Percentiles rank a stretch among this genome's conserved stretches.
phyloP scores from a whole-genome alignment of 2,797 vertebrate genomes.

The Phrynocephalus vlangalii region DNA sequence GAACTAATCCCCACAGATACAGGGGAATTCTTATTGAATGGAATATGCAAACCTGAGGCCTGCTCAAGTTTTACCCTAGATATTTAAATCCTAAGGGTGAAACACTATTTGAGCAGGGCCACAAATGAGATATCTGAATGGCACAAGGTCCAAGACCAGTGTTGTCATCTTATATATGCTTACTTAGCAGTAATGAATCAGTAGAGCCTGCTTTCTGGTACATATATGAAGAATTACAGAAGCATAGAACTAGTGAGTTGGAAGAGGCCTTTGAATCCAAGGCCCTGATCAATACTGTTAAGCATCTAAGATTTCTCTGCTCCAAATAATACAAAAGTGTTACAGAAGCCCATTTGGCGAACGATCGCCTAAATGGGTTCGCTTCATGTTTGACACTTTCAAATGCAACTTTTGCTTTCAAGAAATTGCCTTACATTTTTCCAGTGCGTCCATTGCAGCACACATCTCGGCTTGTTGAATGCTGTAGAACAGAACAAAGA shows the following conservation, averaged over 20 bases:
- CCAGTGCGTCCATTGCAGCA: constrained; percentile 96
- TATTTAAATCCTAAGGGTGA: background rate
- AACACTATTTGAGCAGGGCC: background rate
- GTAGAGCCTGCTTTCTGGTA: background rate
- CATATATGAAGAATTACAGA: too few relatives aligned
- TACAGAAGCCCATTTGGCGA: background rate
- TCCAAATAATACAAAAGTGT: background rate
- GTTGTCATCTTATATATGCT: background rate
- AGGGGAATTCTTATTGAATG: too few relatives aligned
- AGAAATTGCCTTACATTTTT: constrained; percentile 93
- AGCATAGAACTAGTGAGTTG: too few relatives aligned
- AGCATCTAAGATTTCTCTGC: background rate
- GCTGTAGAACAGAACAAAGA: constrained; percentile 72
- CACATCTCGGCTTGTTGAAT: constrained; percentile 99
- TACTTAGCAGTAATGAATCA: background rate
- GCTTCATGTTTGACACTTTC: background rate
- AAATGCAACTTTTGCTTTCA: constrained; percentile 6
- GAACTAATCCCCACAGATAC: too few relatives aligned
- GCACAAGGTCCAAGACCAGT: background rate
- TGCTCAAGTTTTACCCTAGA: background rate
- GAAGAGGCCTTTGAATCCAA: too few relatives aligned
- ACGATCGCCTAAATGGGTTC: too few relatives aligned
- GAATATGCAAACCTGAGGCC: background rate
- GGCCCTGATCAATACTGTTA: too few relatives aligned
- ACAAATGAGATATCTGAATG: background rate